Percentiles rank a stretch among this genome's conserved stretches.
Evolutionary conservation across 2,113 vertebrate species (phyloP).

Genomic region (Mirounga angustirostris): DNA sequence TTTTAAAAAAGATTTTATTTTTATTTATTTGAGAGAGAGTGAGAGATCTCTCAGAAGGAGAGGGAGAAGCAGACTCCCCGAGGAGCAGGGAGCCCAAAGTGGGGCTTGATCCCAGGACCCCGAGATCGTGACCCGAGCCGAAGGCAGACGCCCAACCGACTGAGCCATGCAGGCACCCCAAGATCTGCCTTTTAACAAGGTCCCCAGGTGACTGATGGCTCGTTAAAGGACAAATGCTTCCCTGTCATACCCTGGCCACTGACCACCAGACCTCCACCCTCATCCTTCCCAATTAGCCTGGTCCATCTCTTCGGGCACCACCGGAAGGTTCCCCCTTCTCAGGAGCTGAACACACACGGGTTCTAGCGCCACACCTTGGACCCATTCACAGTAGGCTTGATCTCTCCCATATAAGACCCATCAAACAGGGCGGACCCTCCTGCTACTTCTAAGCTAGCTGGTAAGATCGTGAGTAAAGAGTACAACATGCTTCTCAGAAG

Average conservation of each 20-base stretch:
- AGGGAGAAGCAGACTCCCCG: background rate
- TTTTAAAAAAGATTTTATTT: background rate
- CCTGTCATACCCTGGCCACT: background rate
- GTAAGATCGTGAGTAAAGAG: background rate
- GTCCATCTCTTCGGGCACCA: background rate
- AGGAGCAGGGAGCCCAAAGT: background rate
- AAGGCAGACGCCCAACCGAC: background rate
- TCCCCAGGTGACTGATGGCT: background rate
- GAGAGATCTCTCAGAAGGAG: background rate
- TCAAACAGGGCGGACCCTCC: background rate
- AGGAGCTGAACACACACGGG: background rate
- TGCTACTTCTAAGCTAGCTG: background rate
- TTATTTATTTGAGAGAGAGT: background rate
- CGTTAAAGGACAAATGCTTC: background rate
- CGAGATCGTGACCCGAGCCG: background rate
- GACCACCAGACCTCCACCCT: background rate
- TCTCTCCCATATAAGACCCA: background rate
- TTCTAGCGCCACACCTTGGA: background rate
- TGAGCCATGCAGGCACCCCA: background rate
- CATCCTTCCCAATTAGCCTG: background rate
- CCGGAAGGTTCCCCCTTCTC: background rate
- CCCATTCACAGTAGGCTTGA: background rate
- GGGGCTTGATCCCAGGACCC: background rate
- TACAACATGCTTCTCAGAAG: background rate
- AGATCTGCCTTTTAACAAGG: background rate